Percentiles rank a stretch among this genome's conserved stretches.
Evolutionary conservation across 2,888 invertebrate species (phyloP).

Genomic region (Lithophane ornitopus): DNA sequence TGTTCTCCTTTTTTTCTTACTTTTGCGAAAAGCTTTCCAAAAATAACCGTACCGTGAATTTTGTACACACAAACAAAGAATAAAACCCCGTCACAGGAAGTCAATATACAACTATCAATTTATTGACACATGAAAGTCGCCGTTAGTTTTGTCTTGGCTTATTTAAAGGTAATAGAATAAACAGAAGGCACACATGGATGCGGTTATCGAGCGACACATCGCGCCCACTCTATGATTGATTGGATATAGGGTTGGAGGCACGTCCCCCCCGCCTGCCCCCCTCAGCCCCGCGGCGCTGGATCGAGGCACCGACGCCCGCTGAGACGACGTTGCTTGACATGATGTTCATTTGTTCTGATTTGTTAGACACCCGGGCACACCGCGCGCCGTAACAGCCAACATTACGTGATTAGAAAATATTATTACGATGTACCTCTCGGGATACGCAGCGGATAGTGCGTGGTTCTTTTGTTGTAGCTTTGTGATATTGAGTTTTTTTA

Average conservation of each 20-base stretch:
- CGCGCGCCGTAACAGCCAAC: conserved; percentile 70
- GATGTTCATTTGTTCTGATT: conserved; percentile 85
- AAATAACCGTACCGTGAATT: conserved; percentile 2
- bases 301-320: conserved; percentile 73
- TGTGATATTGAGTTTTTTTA: not conserved
- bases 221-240: conserved; percentile 81
- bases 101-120: not conserved
- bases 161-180: conserved; percentile 65
- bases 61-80: not conserved
- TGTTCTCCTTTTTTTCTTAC: not conserved
- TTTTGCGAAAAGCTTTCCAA: not conserved
- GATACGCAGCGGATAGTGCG: conserved; percentile 50
- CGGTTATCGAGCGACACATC: conserved; percentile 72
- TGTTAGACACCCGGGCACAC: conserved; percentile 77
- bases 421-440: conserved; percentile 65
- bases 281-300: conserved; percentile 55
- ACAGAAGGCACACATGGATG: conserved; percentile 66
- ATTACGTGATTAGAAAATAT: conserved; percentile 80
- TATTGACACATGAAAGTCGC: conserved; percentile 10
- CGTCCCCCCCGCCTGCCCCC: conserved; percentile 35
- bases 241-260: conserved; percentile 70
- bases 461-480: conserved; percentile 16
- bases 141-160: conserved; percentile 42
- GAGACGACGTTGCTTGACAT: conserved; percentile 81
- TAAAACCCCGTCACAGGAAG: not conserved